Conservation (phyloP, 2,113 vertebrate genomes). For the Sebastes fasciatus region DNA sequence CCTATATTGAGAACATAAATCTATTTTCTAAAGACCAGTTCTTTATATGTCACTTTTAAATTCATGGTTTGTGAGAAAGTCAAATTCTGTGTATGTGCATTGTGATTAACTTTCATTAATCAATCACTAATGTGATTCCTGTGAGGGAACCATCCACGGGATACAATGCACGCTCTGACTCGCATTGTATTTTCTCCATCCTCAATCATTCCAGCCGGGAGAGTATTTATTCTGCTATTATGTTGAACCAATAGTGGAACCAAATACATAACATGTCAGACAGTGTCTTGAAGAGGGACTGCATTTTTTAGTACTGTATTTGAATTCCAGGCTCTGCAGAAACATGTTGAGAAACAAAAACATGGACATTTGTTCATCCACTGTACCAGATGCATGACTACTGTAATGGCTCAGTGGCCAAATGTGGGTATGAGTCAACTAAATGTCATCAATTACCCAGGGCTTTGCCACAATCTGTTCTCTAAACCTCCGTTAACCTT, state of each 20-base stretch:
- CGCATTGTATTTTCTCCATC: background rate
- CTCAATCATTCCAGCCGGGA: background rate
- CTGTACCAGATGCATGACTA: slow-evolving; percentile 3
- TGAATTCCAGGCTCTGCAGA: slow-evolving; percentile 50
- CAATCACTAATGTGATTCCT: background rate
- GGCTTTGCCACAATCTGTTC: background rate
- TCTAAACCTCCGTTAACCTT: background rate
- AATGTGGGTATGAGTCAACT: slow-evolving; percentile 31
- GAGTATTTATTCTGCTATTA: background rate
- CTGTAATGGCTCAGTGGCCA: background rate
- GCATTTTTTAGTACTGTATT: background rate
- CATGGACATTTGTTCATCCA: background rate
- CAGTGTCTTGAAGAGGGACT: background rate
- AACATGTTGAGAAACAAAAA: slow-evolving; percentile 34
- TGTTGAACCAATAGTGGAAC: background rate
- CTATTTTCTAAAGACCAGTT: background rate
- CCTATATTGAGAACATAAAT: background rate
- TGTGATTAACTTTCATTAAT: background rate
- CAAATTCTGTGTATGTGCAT: background rate
- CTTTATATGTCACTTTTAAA: background rate
- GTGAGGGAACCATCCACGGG: background rate
- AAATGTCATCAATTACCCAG: slow-evolving; percentile 27
- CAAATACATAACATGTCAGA: background rate
- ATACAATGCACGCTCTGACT: background rate
- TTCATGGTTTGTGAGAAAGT: background rate